These are phyloP conservation scores for Callipepla squamata DNA, from an alignment of 2,113 vertebrate species.

Conservation along the genomic window DNA sequence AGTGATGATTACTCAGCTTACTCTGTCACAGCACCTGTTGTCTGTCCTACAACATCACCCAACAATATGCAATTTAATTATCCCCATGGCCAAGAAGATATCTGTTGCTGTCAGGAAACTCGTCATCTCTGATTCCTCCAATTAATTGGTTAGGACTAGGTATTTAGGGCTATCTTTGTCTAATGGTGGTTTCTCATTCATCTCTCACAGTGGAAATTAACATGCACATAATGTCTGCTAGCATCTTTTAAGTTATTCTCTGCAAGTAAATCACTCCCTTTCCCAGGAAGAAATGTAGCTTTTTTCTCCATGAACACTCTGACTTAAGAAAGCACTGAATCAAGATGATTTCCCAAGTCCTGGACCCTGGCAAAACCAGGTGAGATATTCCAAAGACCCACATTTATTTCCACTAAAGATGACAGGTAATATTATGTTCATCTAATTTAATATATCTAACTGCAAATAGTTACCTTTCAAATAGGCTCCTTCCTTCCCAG, in stretches of 20 bases:
- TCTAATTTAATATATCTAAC: neutral
- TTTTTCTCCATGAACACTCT: neutral
- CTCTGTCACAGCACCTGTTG: neutral
- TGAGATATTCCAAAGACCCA: neutral
- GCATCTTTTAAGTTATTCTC: neutral
- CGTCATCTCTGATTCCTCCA: neutral
- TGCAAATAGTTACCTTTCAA: neutral
- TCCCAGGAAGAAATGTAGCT: neutral
- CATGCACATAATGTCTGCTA: neutral
- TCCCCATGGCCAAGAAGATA: too few relatives aligned
- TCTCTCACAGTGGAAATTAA: neutral
- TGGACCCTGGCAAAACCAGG: neutral
- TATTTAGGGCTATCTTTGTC: neutral
- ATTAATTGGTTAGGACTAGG: neutral
- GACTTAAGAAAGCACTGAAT: neutral
- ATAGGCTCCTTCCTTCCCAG: neutral
- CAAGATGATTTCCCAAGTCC: neutral
- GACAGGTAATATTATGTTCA: neutral
- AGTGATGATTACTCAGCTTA: neutral
- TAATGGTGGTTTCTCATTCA: neutral
- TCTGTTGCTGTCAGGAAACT: neutral
- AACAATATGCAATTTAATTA: neutral
- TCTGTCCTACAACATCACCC: neutral
- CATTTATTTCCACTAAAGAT: neutral
- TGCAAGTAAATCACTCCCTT: neutral